These are phyloP conservation scores for Erpornis zantholeuca DNA, from an alignment of 2,113 vertebrate genomes.

Conservation along the genomic window DNA sequence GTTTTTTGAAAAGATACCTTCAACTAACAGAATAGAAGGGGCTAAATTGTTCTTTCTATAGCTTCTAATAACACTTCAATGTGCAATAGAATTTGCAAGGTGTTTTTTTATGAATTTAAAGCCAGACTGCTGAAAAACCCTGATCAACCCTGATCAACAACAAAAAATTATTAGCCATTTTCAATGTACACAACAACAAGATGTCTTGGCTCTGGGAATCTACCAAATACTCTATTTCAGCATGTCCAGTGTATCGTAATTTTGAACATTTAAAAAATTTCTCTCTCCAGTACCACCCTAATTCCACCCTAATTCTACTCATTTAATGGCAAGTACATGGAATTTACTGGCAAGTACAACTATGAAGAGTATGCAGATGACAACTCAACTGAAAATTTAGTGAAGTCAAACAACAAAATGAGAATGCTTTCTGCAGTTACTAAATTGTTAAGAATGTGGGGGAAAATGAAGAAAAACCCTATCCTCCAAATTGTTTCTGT, in stretches of 20 bases:
- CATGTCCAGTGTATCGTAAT: not conserved
- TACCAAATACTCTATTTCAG: not conserved
- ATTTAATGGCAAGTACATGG: not conserved
- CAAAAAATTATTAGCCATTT: not conserved
- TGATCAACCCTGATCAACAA: not conserved
- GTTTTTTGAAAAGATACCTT: not conserved
- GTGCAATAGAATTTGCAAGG: not conserved
- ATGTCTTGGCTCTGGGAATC: not conserved
- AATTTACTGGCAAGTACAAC: not conserved
- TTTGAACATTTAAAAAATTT: not conserved
- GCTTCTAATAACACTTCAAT: not conserved
- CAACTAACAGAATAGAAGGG: not conserved
- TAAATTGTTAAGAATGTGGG: not conserved
- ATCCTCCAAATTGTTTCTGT: not conserved
- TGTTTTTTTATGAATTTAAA: not conserved
- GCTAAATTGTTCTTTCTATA: not conserved
- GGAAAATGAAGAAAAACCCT: fast-evolving
- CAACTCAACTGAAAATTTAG: not conserved
- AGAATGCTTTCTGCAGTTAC: not conserved
- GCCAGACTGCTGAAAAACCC: not conserved
- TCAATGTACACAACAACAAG: not conserved
- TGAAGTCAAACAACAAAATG: not conserved
- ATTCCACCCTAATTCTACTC: no score
- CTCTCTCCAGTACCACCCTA: fast-evolving
- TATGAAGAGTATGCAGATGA: not conserved